These are phyloP conservation scores for Ericerus pela DNA, from an alignment of 1,140 invertebrate species.

Conservation along the genomic window DNA sequence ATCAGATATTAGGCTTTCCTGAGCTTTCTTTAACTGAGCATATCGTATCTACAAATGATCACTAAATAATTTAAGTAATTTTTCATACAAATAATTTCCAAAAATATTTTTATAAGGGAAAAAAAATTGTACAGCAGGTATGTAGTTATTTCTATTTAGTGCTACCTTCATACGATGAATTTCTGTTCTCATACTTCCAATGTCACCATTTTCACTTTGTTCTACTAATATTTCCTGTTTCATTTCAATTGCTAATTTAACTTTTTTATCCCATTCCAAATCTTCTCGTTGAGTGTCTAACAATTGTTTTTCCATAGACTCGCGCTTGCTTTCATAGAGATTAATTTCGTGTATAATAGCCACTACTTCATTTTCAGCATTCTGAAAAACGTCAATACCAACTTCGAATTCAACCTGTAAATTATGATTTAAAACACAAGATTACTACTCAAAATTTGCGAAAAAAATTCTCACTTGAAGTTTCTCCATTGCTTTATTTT, in stretches of 20 bases:
- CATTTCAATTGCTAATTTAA: conserved; percentile 49
- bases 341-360: background rate
- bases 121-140: background rate
- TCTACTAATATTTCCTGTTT: conserved; percentile 48
- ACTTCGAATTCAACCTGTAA: too few relatives aligned
- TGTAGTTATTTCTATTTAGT: background rate
- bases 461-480: background rate
- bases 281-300: conserved; percentile 40
- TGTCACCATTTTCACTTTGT: conserved; percentile 46
- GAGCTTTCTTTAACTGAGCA: conserved; percentile 48
- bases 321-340: background rate
- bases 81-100: background rate
- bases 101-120: background rate
- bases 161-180: conserved; percentile 68
- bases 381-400: background rate
- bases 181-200: conserved; percentile 56
- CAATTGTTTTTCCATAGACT: background rate
- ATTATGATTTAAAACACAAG: too few relatives aligned
- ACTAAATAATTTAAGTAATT: conserved; percentile 1
- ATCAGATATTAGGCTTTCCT: conserved; percentile 58
- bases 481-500: background rate
- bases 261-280: conserved; percentile 64
- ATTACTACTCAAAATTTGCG: too few relatives aligned
- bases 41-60: conserved; percentile 36
- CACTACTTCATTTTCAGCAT: background rate